phyloP scores from a whole-genome alignment of 37 sponge, comb jelly and placozoan genomes.

The Tethya wilhelma region DNA sequence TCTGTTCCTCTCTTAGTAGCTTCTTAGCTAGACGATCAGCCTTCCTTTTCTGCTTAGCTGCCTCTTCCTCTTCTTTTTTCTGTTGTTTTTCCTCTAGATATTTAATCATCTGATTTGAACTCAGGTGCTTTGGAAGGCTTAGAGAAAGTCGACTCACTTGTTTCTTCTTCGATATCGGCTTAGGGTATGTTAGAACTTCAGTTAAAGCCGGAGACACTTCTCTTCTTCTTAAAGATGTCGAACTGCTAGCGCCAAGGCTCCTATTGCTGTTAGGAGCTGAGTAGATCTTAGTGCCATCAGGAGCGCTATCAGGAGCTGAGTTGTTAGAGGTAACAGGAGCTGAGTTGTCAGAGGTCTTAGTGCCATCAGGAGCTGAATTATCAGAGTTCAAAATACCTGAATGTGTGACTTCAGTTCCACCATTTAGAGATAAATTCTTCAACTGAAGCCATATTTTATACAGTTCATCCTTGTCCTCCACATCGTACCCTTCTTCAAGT shows the following conservation, averaged over 20 bases:
- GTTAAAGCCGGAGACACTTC: neutral
- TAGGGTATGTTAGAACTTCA: neutral
- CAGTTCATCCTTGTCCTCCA: conserved; percentile 13
- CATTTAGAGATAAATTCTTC: conserved; percentile 2
- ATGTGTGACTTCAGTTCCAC: neutral
- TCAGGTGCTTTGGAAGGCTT: neutral
- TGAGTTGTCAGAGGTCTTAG: neutral
- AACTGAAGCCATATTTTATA: conserved; percentile 35
- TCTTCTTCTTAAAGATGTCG: neutral
- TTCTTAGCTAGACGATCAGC: neutral
- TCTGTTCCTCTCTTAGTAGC: neutral
- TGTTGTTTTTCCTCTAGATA: neutral
- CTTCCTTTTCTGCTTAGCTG: conserved; percentile 1
- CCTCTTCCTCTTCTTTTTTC: conserved; percentile 2
- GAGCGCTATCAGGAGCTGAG: too few species aligned
- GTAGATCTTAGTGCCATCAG: too few species aligned
- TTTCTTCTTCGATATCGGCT: neutral
- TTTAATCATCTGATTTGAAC: neutral
- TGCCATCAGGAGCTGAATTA: neutral
- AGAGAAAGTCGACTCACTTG: neutral
- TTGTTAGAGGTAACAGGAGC: too few species aligned
- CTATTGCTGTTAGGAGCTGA: too few species aligned
- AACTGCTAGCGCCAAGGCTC: too few species aligned
- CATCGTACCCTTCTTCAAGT: conserved; percentile 45
- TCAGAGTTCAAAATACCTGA: neutral